phyloP scores from a whole-genome alignment of 2,888 invertebrate species.

The Yponomeuta malinellus region DNA sequence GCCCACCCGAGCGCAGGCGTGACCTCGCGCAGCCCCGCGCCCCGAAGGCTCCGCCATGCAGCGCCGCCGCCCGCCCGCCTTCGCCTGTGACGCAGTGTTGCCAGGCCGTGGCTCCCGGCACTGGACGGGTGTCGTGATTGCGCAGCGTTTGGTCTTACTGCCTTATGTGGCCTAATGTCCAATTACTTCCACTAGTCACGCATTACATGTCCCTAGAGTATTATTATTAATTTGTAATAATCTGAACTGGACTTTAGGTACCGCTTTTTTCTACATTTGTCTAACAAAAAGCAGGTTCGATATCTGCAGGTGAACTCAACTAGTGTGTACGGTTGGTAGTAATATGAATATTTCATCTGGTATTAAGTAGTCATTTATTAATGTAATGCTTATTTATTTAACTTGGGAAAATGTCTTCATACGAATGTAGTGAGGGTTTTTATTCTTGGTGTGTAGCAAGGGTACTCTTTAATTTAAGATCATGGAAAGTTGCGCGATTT shows the following conservation, averaged over 20 bases:
- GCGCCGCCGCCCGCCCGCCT: slow-evolving; percentile 29
- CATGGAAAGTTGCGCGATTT: too few species aligned
- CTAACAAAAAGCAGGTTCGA: too few species aligned
- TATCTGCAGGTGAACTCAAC: too few species aligned
- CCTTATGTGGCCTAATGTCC: slow-evolving; percentile 20
- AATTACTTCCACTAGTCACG: slow-evolving; percentile 25
- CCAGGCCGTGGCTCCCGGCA: slow-evolving; percentile 34
- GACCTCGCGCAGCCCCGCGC: slow-evolving; percentile 50
- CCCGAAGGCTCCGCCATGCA: slow-evolving; percentile 29
- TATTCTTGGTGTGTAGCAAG: too few species aligned
- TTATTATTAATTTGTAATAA: background rate
- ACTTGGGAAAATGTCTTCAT: too few species aligned
- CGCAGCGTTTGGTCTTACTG: slow-evolving; percentile 31
- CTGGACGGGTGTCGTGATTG: slow-evolving; percentile 39
- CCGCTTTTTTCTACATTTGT: background rate
- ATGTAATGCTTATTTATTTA: too few species aligned
- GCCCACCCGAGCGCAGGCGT: slow-evolving; percentile 58
- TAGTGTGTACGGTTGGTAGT: too few species aligned
- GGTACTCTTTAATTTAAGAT: too few species aligned
- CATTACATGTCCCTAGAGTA: slow-evolving; percentile 11
- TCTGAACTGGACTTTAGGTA: background rate
- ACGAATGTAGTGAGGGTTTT: too few species aligned
- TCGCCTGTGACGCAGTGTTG: slow-evolving; percentile 42
- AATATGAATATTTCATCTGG: too few species aligned
- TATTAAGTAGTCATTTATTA: too few species aligned